These are phyloP conservation scores for Bryconaethiops microstoma DNA, from an alignment of 2,797 vertebrate species.

Conservation along the genomic window DNA sequence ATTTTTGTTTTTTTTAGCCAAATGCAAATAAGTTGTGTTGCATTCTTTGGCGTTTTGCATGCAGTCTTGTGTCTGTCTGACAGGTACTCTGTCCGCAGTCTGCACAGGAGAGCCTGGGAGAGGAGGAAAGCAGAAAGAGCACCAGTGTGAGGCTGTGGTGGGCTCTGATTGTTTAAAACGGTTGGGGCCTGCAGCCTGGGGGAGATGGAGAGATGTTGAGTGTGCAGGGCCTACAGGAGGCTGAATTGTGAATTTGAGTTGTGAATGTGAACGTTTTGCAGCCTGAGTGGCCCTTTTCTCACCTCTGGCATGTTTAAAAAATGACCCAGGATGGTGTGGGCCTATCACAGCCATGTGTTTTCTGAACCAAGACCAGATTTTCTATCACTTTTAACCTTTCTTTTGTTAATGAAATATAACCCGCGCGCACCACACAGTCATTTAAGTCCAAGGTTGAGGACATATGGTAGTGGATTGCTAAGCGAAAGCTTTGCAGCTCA, in stretches of 20 bases:
- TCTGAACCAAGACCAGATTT: no score
- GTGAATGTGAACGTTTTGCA: no score
- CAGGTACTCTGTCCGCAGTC: conserved; percentile 1
- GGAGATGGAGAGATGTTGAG: no score
- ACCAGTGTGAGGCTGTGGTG: not conserved
- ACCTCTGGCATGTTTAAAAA: no score
- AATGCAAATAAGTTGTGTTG: not conserved
- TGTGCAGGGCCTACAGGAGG: no score
- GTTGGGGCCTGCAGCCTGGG: no score
- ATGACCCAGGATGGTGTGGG: no score
- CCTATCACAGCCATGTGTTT: no score
- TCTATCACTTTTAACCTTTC: no score
- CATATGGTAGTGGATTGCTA: not conserved
- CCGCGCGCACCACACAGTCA: conserved; percentile 1
- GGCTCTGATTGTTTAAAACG: no score
- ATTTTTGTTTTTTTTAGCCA: not conserved
- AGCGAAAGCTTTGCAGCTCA: conserved; percentile 1
- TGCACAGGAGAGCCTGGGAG: not conserved
- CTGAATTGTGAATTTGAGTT: no score
- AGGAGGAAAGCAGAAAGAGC: not conserved
- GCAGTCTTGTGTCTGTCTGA: not conserved
- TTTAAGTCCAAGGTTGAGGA: not conserved
- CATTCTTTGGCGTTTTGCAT: conserved; percentile 6
- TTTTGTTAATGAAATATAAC: not conserved
- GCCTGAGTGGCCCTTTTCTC: no score